Base-by-base conservation (phyloP, 2,113 vertebrate species). In the Brachyhypopomus occidentalis region DNA sequence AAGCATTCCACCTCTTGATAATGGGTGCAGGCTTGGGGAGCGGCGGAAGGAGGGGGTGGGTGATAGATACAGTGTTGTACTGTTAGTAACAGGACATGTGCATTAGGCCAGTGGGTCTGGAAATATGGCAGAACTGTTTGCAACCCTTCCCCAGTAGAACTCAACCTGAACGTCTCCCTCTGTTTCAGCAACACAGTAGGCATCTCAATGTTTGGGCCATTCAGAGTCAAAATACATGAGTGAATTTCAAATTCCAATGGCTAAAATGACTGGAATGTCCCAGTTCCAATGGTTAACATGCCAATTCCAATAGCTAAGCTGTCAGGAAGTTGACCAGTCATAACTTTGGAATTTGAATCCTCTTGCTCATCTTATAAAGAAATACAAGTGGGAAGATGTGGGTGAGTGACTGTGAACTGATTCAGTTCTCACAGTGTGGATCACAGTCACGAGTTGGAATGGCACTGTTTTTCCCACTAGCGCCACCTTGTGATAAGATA, bases 141-240 rank as follows among this genome's bases (percentile, higher is more conserved):
- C 14, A 16, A 66, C 63, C 17, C 9, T 34, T 69, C 27, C 64
- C 22, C 27, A 69, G 17, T 34, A 48, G 7, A 52, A 77, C 27
- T 56, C 22, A 69, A 66, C 63, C 27, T 67, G 20, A 67, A 70
- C n/a, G 20, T 70, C 36, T 41, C 22, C 12, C n/a, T 25, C 11
- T 70, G 36, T 70, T 34, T 41, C 12, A 9, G 45, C n/a, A 27
- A 6, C 62, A 69, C 12, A 11, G 17, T 25, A 16, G 9, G 11
- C 19, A 64, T 66, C 45, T 52, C 19, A 9, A 27, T 27, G 11
- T 64, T 45, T 9, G 48, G 67, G 45, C 14, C 36, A 52, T 60
- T 64, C 60, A 41, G 12, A 30, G 41, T 75, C n/a, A 59, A 25
- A 59, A 36, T 74, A 36, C 27, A 74, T 55, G 27, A 23, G 60